Evolutionary conservation across 2,888 invertebrate genomes (phyloP).

Genomic region (Fragum whitleyi): DNA sequence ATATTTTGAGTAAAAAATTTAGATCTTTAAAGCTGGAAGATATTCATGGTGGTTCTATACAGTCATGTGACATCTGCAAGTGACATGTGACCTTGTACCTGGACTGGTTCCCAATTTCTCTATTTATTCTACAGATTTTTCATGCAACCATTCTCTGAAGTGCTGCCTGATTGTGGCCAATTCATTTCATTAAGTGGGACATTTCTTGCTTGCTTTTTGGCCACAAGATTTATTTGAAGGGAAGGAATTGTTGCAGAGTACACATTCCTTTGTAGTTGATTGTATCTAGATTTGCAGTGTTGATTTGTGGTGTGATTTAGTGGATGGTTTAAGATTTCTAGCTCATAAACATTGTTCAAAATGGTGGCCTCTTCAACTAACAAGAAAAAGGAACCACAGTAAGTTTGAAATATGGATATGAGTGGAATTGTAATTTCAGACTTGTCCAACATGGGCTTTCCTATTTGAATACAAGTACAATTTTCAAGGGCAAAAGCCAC

Average conservation of each 20-base stretch:
- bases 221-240: background rate
- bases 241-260: slow-evolving; percentile 1
- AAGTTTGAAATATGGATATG: background rate
- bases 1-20: too few relatives aligned
- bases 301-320: background rate
- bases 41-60: too few relatives aligned
- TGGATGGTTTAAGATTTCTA: background rate
- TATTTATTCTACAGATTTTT: background rate
- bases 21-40: too few relatives aligned
- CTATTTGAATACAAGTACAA: too few relatives aligned
- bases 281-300: background rate
- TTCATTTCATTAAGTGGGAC: slow-evolving; percentile 9
- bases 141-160: slow-evolving; percentile 12
- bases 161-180: background rate
- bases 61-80: background rate
- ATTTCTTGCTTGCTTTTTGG: background rate
- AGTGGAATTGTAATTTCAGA: too few relatives aligned
- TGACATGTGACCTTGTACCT: slow-evolving; percentile 13
- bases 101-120: background rate
- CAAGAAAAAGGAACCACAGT: slow-evolving; percentile 20
- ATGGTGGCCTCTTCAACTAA: slow-evolving; percentile 15
- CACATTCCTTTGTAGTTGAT: background rate
- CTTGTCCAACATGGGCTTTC: too few relatives aligned
- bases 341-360: background rate
- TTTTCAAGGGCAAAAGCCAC: too few relatives aligned